Evolutionary conservation across 2,113 vertebrate species (phyloP), one percentile per base, ranked within the genome.

Genomic region (Petrocephalus microphthalmus): DNA sequence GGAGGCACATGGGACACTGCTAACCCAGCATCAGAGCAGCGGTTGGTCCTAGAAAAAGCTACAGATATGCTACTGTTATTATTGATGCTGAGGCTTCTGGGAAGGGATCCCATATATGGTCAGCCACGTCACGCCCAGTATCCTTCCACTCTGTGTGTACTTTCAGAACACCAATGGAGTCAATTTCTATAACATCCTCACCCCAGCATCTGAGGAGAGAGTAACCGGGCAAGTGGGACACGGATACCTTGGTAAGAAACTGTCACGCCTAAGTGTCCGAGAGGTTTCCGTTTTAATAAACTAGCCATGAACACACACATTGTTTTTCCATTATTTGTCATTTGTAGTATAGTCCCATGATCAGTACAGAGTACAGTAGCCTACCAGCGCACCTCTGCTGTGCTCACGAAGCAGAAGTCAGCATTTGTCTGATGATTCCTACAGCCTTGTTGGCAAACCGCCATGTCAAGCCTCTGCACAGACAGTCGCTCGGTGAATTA

Each of bases 171-270:
- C 98, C 25, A 97, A 99, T 15, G 96, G 96, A 1, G 98, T 99
- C 67, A 99, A 99, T 92, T 99, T 99, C 91, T 99, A 99, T 92
- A 99, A 99, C 94, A 99, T 99, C 92, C 95, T 99, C 90, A 96
- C 94, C 51, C 96, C 96, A 90, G 92, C 92, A 0, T 42, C 92
- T 0, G 93, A 93, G 3, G 93, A 94, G 1, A 88, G 84, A 25
- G 64, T 7, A 2, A 1, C 0, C n/a, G 86, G 74, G 0, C 71
- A 83, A 10, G 78, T 85, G 19, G 90, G 89, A 52, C 60, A 89
- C 1, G 89, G 91, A 89, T 93, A 89, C 5, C 91, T 95, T 37
- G 87, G 95, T 96, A 88, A 94, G 94, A 53, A 0, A 0, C 7
- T 10, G 10, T 22, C 25, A 84, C 13, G 4, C 47, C 45, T 10